Evolutionary conservation across 2,888 invertebrate species (phyloP).

Genomic region (Amphipyra tragopoginis): DNA sequence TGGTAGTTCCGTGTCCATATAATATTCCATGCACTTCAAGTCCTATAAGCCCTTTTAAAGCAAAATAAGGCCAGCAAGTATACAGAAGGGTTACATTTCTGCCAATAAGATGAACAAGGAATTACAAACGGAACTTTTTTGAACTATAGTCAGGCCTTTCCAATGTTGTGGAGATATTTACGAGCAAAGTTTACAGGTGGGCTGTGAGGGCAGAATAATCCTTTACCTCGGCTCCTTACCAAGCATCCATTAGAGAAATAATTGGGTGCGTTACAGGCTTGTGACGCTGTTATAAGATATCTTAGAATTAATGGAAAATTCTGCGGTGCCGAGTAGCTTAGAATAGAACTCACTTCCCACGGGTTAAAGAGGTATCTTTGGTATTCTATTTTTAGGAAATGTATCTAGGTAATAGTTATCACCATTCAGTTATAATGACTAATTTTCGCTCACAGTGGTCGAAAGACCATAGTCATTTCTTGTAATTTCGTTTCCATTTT

Average conservation of each 20-base stretch:
- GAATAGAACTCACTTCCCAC: background rate
- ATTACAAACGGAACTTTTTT: conserved; percentile 29
- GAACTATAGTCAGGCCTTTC: conserved; percentile 29
- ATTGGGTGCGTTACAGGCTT: conserved; percentile 28
- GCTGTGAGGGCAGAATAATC: conserved; percentile 28
- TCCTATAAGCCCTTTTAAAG: too few relatives aligned
- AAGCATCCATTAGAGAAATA: conserved; percentile 33
- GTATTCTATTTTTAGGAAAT: too few relatives aligned
- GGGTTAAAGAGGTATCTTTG: background rate
- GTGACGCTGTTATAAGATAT: background rate
- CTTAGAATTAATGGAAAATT: background rate
- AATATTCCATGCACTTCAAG: too few relatives aligned
- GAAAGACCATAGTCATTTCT: too few relatives aligned
- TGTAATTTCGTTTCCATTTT: too few relatives aligned
- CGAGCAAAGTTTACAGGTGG: conserved; percentile 47
- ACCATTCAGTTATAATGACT: too few relatives aligned
- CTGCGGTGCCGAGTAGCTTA: background rate
- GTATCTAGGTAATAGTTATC: too few relatives aligned
- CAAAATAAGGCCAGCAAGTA: conserved; percentile 4
- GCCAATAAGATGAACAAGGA: conserved; percentile 26
- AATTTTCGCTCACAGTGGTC: too few relatives aligned
- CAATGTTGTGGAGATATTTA: conserved; percentile 46
- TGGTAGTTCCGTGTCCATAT: too few relatives aligned
- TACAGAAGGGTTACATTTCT: conserved; percentile 17
- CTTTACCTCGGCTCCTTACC: conserved; percentile 21